Evolutionary conservation across 2,797 vertebrate species (phyloP).

Genomic region (Myiotriccus ornatus): DNA sequence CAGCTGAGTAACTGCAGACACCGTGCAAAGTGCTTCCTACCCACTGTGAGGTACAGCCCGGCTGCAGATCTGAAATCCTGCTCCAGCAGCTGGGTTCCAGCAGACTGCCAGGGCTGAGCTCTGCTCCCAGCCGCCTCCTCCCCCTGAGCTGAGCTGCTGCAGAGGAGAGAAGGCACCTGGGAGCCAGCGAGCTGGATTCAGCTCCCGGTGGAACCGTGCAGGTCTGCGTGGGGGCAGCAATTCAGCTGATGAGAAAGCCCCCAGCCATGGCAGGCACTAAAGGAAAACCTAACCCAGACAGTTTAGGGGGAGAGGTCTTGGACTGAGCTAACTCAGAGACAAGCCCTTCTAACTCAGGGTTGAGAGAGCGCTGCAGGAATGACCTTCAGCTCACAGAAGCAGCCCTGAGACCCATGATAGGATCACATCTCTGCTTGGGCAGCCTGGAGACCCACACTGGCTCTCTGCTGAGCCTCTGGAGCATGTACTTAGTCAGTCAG

Average conservation of each 20-base stretch:
- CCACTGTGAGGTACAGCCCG: not conserved
- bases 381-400: not conserved
- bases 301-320: not conserved
- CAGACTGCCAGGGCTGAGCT: not conserved
- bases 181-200: not conserved
- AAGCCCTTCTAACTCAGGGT: not conserved
- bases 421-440: not conserved
- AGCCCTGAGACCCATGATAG: not conserved
- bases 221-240: not conserved
- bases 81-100: not conserved
- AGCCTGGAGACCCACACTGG: not conserved
- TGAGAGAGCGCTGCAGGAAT: not conserved
- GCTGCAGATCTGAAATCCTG: not conserved
- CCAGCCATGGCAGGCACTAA: not conserved
- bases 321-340: not conserved
- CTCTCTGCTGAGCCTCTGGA: not conserved
- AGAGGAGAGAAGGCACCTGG: not conserved
- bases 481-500: not conserved
- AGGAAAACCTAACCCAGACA: not conserved
- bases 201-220: not conserved
- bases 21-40: not conserved
- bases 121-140: not conserved
- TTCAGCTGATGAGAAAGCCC: not conserved
- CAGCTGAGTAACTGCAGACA: constrained; percentile 7
- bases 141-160: not conserved